Evolutionary conservation across 37 sponge, comb jelly and placozoan species (phyloP).

Genomic region (Oscarella lobularis): DNA sequence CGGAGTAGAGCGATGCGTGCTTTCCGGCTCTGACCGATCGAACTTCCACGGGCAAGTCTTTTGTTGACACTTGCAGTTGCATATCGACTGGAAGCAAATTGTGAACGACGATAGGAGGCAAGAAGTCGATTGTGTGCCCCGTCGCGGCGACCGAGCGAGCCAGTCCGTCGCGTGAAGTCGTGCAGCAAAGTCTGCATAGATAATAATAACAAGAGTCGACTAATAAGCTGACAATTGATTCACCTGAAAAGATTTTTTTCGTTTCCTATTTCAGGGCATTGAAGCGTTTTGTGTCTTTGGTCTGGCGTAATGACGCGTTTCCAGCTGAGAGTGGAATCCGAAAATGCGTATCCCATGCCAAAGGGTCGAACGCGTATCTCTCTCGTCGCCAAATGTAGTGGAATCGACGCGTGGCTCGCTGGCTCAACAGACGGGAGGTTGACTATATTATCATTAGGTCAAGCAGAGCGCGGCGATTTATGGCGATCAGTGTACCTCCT

Average conservation of each 20-base stretch:
- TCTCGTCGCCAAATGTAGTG: conserved; percentile 53
- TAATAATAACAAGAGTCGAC: no score
- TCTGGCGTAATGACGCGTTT: conserved; percentile 10
- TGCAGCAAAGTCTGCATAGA: no score
- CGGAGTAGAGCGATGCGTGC: conserved; percentile 4
- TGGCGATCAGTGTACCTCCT: no score
- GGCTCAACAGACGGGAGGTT: conserved; percentile 25
- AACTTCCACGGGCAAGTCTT: not conserved
- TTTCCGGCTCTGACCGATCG: conserved; percentile 9
- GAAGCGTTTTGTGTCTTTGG: no score
- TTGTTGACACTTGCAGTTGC: not conserved
- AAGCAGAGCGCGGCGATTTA: no score
- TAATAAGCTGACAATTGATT: no score
- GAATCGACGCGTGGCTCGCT: conserved; percentile 35
- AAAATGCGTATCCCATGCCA: conserved; percentile 55
- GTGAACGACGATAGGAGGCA: conserved; percentile 43
- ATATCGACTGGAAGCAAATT: conserved; percentile 70
- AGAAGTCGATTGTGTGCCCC: conserved; percentile 62
- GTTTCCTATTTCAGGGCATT: no score
- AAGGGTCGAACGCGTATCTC: conserved; percentile 43
- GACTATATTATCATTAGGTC: no score
- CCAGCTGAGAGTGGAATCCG: conserved; percentile 40
- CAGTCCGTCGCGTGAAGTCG: no score
- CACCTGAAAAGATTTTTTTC: no score
- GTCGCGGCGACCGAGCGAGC: no score